Percentiles rank a stretch among this genome's conserved stretches.
phyloP scores from a whole-genome alignment of 2,797 vertebrate species.

The Characodon lateralis region DNA sequence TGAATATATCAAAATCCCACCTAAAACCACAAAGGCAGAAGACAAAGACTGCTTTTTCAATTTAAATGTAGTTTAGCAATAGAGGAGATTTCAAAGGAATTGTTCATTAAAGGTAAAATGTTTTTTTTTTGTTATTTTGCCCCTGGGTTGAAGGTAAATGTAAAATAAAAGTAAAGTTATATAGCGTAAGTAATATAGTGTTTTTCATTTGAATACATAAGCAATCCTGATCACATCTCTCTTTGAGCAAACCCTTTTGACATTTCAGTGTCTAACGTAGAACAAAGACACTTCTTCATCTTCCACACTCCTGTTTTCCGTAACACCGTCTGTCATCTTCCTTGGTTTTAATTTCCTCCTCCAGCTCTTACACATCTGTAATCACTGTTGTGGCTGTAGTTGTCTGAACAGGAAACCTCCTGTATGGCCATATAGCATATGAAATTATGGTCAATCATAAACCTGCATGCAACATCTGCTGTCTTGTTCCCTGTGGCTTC shows the following conservation, averaged over 20 bases:
- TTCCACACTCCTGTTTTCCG: slow-evolving; percentile 30
- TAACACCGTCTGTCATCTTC: slow-evolving; percentile 40
- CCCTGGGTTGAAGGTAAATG: too few species aligned
- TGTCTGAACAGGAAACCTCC: slow-evolving; percentile 62
- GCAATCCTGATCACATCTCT: too few species aligned
- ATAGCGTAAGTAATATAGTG: too few species aligned
- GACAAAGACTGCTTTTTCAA: too few species aligned
- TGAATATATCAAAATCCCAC: too few species aligned
- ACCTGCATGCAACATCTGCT: slow-evolving; percentile 46
- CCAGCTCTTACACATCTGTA: slow-evolving; percentile 57
- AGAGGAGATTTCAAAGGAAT: too few species aligned
- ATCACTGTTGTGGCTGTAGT: slow-evolving; percentile 50
- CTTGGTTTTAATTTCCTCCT: slow-evolving; percentile 55
- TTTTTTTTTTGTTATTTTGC: too few species aligned
- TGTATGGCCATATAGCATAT: slow-evolving; percentile 20
- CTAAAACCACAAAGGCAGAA: too few species aligned
- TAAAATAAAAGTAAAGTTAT: too few species aligned
- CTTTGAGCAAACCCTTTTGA: slow-evolving; percentile 13
- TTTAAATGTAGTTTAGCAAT: too few species aligned
- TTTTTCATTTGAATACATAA: too few species aligned
- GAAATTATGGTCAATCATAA: slow-evolving; percentile 28
- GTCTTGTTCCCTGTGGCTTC: slow-evolving; percentile 19
- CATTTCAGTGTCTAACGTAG: slow-evolving; percentile 5
- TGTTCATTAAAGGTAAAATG: too few species aligned
- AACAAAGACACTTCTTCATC: slow-evolving; percentile 37